A percentile compares a stretch with the other conserved stretches of the same genome.
These are phyloP conservation scores for Euspilapteryx auroguttella DNA, from an alignment of 2,888 invertebrate genomes.

Conservation along the genomic window DNA sequence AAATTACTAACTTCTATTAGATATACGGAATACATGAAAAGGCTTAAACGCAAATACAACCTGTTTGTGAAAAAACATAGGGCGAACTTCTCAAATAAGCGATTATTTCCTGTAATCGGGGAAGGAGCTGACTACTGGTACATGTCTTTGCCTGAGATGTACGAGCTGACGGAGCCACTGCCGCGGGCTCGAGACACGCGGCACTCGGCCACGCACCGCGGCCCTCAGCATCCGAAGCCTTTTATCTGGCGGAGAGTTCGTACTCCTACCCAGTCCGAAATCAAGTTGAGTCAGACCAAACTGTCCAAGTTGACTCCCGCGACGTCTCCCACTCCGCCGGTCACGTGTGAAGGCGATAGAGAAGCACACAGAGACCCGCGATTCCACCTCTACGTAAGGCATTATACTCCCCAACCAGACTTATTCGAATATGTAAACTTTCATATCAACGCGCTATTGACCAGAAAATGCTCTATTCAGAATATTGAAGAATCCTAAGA, in stretches of 20 bases:
- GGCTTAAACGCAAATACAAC: slow-evolving; percentile 37
- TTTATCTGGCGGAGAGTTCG: slow-evolving; percentile 38
- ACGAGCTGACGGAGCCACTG: slow-evolving; percentile 28
- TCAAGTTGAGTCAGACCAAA: neutral
- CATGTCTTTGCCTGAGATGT: slow-evolving; percentile 49
- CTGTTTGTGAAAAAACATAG: slow-evolving; percentile 45
- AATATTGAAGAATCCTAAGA: slow-evolving; percentile 19
- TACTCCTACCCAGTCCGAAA: slow-evolving; percentile 9
- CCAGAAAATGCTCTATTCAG: slow-evolving; percentile 28
- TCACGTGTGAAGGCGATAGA: slow-evolving; percentile 9
- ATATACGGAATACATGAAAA: slow-evolving; percentile 43
- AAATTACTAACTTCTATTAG: slow-evolving; percentile 40
- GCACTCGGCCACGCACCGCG: slow-evolving; percentile 26
- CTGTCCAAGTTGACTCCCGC: neutral
- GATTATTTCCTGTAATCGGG: slow-evolving; percentile 45
- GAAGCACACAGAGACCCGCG: slow-evolving; percentile 27
- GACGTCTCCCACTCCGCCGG: neutral
- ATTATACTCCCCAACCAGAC: slow-evolving; percentile 41
- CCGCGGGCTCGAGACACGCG: slow-evolving; percentile 16
- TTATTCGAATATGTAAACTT: slow-evolving; percentile 43
- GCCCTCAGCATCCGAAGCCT: slow-evolving; percentile 30
- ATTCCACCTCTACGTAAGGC: slow-evolving; percentile 36
- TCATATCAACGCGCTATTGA: slow-evolving; percentile 31
- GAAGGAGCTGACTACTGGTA: slow-evolving; percentile 51
- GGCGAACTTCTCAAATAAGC: slow-evolving; percentile 40